Evolutionary conservation across 2,888 invertebrate species (phyloP).

Genomic region (Scrobipalpa atriplicella): DNA sequence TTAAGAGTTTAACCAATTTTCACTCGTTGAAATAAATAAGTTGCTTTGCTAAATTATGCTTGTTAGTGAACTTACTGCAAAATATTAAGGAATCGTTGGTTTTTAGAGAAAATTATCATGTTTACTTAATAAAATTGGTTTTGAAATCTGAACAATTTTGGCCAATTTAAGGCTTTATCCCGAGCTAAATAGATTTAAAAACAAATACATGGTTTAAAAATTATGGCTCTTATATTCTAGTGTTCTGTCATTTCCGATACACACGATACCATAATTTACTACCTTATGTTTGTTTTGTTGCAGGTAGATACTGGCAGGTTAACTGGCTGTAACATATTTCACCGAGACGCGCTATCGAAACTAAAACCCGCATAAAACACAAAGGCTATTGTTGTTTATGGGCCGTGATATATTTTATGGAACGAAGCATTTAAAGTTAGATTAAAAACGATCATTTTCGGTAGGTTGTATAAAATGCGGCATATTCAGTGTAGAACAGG

Average conservation of each 20-base stretch:
- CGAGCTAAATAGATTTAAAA: too few species aligned
- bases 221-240: too few species aligned
- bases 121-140: background rate
- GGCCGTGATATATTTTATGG: background rate
- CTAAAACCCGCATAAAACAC: conserved; percentile 7
- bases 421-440: background rate
- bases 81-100: background rate
- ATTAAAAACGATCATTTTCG: too few species aligned
- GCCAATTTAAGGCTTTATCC: too few species aligned
- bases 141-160: background rate
- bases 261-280: too few species aligned
- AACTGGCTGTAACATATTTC: conserved; percentile 9
- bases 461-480: too few species aligned
- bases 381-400: conserved; percentile 7
- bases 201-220: too few species aligned
- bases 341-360: conserved; percentile 15
- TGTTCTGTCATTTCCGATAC: too few species aligned
- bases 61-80: background rate
- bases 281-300: too few species aligned
- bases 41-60: too few species aligned
- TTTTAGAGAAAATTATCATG: background rate
- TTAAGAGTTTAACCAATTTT: conserved; percentile 21
- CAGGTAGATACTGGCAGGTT: too few species aligned
- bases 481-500: too few species aligned
- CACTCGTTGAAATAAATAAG: conserved; percentile 16